Evolutionary conservation across 2,797 vertebrate species (phyloP), one percentile per base, ranked within the genome.

Genomic region (Psittacula derbiana): DNA sequence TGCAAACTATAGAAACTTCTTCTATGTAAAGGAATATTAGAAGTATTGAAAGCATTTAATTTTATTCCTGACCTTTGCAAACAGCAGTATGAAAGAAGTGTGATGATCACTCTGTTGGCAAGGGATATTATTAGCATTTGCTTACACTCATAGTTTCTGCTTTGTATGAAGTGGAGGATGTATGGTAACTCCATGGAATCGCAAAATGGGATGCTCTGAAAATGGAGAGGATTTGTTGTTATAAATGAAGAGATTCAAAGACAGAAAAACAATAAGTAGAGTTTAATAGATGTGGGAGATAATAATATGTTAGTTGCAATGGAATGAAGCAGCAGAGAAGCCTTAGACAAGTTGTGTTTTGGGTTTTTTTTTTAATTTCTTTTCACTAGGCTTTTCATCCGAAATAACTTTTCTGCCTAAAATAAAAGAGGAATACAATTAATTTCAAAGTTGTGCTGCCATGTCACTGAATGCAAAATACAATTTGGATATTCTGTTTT

Each of bases 91-190:
- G 74, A 89, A 86, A 89, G 50, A 73, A 89, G 16, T 27, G 17
- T 80, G 72, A 64, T 82, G 60, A 92, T 91, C 87, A 31, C 55
- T 73, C 74, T 82, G 21, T 36, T 80, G 74, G 64, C 72, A 28
- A 88, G 41, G 28, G 76, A n/a, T 94, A 86, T 90, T 95, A 75
- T 89, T 96, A 92, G 79, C 83, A 81, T 71, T 90, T 88, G 70
- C 73, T 93, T 88, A 86, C 44, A 55, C 44, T 88, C 65, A 60
- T 76, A 79, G n/a, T 84, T 95, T 82, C 64, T 95, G 67, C 52
- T 92, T 31, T 73, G 44, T 53, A 36, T 78, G 83, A 89, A 96
- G 84, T 57, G 52, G 41, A 61, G 49, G 62, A 83, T 69, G 36
- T 65, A 73, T 82, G 19, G 33, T 36, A 58, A 50, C 28, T 55